Percentiles rank a stretch among this genome's conserved stretches.
Evolutionary conservation across 2,888 invertebrate species (phyloP).

Genomic region (Apamea sordens): DNA sequence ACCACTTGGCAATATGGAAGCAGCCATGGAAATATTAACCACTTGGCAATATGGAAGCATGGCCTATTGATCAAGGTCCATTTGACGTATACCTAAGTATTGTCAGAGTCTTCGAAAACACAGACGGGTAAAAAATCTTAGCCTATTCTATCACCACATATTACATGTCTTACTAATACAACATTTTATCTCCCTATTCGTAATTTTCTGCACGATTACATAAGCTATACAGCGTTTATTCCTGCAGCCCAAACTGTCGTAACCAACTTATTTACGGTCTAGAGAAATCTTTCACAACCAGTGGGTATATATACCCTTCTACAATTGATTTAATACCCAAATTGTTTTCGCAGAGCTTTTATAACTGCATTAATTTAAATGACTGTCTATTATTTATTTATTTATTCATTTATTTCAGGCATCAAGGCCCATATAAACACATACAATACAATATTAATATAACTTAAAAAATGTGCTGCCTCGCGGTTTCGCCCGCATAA

Average conservation of each 20-base stretch:
- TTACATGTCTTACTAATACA: neutral
- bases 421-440: too few relatives aligned
- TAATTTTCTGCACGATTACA: constrained; percentile 27
- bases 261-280: constrained; percentile 26
- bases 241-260: constrained; percentile 7
- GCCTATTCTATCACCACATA: neutral
- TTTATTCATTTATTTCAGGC: too few relatives aligned
- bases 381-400: neutral
- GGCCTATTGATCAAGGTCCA: neutral
- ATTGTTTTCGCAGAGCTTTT: constrained; percentile 27
- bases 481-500: neutral
- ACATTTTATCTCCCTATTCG: constrained; percentile 1
- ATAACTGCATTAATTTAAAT: neutral
- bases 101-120: neutral
- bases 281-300: neutral
- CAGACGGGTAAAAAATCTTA: neutral
- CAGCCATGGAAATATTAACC: neutral
- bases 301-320: neutral
- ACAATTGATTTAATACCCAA: constrained; percentile 14
- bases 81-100: neutral
- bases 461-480: too few relatives aligned
- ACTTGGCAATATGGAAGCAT: neutral
- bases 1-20: neutral
- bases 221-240: constrained; percentile 3
- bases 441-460: too few relatives aligned